Percentiles rank a stretch among this genome's conserved stretches.
Conservation (phyloP, 1,140 invertebrate genomes). For the Habropoda laboriosa region DNA sequence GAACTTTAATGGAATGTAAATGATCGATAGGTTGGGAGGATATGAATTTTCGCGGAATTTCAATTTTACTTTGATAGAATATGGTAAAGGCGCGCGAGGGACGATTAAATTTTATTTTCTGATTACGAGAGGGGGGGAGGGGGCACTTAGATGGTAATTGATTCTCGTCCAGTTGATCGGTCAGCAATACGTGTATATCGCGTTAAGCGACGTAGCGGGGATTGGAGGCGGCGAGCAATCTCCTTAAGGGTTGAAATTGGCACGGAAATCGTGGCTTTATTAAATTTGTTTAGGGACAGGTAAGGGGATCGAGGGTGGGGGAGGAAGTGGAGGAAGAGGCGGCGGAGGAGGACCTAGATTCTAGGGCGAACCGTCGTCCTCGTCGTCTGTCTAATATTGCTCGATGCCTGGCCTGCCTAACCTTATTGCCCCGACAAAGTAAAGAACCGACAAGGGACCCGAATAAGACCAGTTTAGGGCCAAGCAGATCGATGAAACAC, state of each 20-base stretch:
- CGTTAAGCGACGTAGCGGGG: conserved; percentile 40
- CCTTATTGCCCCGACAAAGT: conserved; percentile 77
- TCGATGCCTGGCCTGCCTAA: conserved; percentile 74
- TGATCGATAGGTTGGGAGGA: too few relatives aligned
- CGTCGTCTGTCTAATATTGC: conserved; percentile 77
- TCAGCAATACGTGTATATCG: conserved; percentile 40
- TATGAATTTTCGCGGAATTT: too few relatives aligned
- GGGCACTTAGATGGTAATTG: conserved; percentile 21
- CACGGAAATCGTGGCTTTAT: conserved; percentile 80
- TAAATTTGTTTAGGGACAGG: conserved; percentile 79
- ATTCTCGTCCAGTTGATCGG: conserved; percentile 14
- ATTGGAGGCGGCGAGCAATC: conserved; percentile 54
- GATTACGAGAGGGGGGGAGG: too few relatives aligned
- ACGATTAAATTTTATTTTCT: background rate
- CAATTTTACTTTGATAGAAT: background rate
- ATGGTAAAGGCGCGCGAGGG: too few relatives aligned
- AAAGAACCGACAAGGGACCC: conserved; percentile 71
- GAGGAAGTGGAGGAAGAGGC: conserved; percentile 44
- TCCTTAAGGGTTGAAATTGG: conserved; percentile 71
- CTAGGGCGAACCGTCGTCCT: conserved; percentile 66
- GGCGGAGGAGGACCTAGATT: conserved; percentile 67
- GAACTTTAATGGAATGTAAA: too few relatives aligned
- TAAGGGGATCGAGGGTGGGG: conserved; percentile 33
- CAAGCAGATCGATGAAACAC: conserved; percentile 76
- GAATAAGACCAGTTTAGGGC: conserved; percentile 70